phyloP scores from a whole-genome alignment of 2,113 vertebrate species.

The Nycticryphes semicollaris region DNA sequence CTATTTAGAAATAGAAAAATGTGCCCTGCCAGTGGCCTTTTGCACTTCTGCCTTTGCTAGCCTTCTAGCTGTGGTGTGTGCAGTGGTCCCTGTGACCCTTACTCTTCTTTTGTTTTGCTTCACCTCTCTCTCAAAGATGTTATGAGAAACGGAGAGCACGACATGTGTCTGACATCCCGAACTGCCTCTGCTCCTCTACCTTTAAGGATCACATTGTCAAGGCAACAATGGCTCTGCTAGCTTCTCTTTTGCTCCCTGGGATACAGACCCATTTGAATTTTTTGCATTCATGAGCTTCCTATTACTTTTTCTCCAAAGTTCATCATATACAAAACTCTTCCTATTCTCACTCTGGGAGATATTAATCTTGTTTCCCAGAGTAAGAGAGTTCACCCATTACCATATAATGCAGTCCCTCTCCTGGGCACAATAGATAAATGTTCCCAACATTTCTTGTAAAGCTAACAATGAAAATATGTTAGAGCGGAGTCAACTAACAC shows the following conservation, averaged over 20 bases:
- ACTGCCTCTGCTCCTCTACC: background rate
- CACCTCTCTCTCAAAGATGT: background rate
- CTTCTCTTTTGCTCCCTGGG: background rate
- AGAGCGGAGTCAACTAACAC: background rate
- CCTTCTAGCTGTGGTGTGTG: background rate
- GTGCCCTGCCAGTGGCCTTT: constrained; percentile 15
- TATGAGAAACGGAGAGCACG: constrained; percentile 8
- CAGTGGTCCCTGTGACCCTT: background rate
- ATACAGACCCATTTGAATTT: constrained; percentile 29
- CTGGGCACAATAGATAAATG: background rate
- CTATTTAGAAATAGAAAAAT: constrained; percentile 29
- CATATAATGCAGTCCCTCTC: background rate
- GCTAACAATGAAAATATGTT: background rate
- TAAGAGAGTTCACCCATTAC: background rate
- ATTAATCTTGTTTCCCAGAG: constrained; percentile 38
- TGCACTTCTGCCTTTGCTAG: constrained; percentile 7
- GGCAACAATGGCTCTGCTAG: constrained; percentile 31
- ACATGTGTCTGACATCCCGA: constrained; percentile 9
- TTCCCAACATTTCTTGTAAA: constrained; percentile 23
- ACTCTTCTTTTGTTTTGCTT: background rate
- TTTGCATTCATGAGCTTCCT: constrained; percentile 15
- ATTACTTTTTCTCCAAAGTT: background rate
- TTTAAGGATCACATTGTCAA: constrained; percentile 9
- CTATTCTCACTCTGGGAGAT: background rate
- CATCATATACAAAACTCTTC: constrained; percentile 11